Evolutionary conservation across 2,888 invertebrate genomes (phyloP), one percentile per base, ranked within the genome.

Genomic region (Dusona sp.): DNA sequence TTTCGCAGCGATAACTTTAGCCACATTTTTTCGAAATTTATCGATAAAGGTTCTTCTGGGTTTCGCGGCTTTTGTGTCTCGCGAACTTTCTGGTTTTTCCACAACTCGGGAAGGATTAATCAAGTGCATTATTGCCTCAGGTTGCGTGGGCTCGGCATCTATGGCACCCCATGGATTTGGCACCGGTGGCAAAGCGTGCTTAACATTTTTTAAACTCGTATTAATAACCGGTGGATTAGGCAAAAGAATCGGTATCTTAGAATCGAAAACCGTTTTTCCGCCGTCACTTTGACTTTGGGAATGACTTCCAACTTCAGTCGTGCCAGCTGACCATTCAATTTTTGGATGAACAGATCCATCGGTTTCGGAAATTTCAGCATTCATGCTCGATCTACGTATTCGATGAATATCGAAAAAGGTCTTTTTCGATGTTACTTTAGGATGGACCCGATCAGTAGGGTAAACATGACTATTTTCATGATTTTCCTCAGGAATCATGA

Each of bases 81-180:
- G 77, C 25, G 54, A 16, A 13, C 7, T 22, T 13, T 72, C 45
- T 19, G 64, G 2, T 77, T 57, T 42, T 61, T 54, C 70, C 36
- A 85, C 51, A 0, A 79, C 57, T 13, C 38, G 45, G 0, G 83
- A 79, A 4, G 77, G 74, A 33, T 29, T 57, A 0, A 86, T 75
- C 33, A 83, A 57, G 74, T 88, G 88, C 13, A 57, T 61, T 33
- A 88, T 79, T 57, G 89, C 90, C 38, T 88, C 85, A 6, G 79
- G 80, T 77, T 70, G 85, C 16, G 89, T 90, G 8, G 90, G 90
- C 33, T 86, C 57, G 6, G 25, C 85, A 51, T 89, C 82, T 13
- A 87, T 84, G 33, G 74, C 29, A 61, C 86, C 87, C 88, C 88
- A 88, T 51, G 85, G 83, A 8, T 84, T 84, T 2, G 88, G 86